These are phyloP conservation scores for Chrysochloris asiatica DNA, from an alignment of 2,113 vertebrate species.

Conservation along the genomic window DNA sequence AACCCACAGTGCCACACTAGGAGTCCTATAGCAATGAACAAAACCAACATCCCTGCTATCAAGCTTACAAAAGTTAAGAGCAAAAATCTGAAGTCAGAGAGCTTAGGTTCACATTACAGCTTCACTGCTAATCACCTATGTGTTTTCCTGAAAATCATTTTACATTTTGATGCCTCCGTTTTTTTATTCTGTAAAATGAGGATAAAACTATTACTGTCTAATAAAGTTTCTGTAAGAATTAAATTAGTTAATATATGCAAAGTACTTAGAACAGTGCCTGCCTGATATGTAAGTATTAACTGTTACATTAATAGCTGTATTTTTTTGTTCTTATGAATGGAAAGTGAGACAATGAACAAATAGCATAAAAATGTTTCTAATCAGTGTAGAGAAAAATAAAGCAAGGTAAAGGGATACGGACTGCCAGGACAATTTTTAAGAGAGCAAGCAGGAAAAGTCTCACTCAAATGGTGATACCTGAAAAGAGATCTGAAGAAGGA, in stretches of 20 bases:
- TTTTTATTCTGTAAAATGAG: conserved; percentile 1
- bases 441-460: neutral
- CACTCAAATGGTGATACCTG: neutral
- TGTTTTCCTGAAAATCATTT: conserved; percentile 29
- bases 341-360: conserved; percentile 19
- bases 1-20: too few species aligned
- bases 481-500: neutral
- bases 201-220: neutral
- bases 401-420: neutral
- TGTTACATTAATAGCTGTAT: neutral
- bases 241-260: neutral
- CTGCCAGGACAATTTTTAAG: conserved; percentile 26
- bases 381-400: neutral
- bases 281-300: neutral
- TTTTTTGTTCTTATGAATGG: neutral
- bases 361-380: neutral
- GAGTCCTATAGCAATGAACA: neutral
- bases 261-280: conserved; percentile 9
- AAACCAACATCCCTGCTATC: conserved; percentile 19
- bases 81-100: neutral
- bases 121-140: neutral
- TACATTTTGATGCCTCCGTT: conserved; percentile 2
- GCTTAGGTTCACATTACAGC: neutral
- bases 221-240: neutral
- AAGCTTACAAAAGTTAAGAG: neutral